Evolutionary conservation across 2,797 vertebrate species (phyloP).

Genomic region (Vespertilio murinus): DNA sequence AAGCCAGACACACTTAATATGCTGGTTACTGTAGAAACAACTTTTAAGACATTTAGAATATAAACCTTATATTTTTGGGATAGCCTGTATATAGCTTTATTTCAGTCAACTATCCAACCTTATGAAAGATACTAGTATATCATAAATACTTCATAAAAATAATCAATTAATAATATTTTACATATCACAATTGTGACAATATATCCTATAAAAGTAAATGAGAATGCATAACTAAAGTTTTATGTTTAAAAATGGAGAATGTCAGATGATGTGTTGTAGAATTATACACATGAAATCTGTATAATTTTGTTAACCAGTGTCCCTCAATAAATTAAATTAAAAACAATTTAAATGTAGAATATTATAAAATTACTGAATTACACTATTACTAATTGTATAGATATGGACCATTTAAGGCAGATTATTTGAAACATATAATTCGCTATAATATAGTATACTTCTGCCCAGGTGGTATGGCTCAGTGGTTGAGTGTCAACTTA

Average conservation of each 20-base stretch:
- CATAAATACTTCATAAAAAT: conserved; percentile 15
- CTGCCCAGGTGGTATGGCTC: not conserved
- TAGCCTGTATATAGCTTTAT: not conserved
- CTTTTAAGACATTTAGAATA: not conserved
- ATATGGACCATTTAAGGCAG: not conserved
- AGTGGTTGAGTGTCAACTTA: no score
- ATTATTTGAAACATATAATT: conserved; percentile 18
- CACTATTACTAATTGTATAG: not conserved
- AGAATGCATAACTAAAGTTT: not conserved
- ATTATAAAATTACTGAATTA: conserved; percentile 22
- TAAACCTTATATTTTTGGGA: not conserved
- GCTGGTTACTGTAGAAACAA: not conserved
- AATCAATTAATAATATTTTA: not conserved
- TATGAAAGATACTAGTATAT: not conserved
- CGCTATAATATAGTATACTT: not conserved
- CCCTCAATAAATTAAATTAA: not conserved
- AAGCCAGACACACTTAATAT: not conserved
- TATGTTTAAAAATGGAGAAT: not conserved
- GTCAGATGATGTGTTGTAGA: not conserved
- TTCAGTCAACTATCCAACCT: not conserved
- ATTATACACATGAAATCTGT: not conserved
- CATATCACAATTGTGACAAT: not conserved
- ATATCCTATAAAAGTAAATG: not conserved
- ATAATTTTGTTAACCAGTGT: not conserved
- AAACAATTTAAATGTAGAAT: not conserved